phyloP scores from a whole-genome alignment of 2,888 invertebrate genomes.

The Xestia ashworthii region DNA sequence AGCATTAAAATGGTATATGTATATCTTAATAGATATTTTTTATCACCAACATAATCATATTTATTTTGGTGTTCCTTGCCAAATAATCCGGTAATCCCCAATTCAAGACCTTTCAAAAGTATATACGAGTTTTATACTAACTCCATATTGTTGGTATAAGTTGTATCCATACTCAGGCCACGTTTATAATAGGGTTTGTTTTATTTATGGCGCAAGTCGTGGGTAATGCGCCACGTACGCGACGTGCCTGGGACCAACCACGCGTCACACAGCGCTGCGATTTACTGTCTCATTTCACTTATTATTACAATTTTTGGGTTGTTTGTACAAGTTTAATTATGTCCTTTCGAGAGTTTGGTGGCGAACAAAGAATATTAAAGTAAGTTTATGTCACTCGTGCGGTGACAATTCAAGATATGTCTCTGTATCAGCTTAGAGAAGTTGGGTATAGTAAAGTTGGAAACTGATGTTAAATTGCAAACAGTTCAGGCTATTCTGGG shows the following conservation, averaged over 20 bases:
- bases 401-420: not conserved
- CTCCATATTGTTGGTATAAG: constrained; percentile 44
- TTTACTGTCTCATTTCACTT: constrained; percentile 55
- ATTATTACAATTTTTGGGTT: constrained; percentile 47
- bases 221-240: constrained; percentile 48
- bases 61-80: not conserved
- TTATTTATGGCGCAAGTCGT: constrained; percentile 63
- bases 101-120: constrained; percentile 26
- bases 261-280: constrained; percentile 38
- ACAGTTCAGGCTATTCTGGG: not conserved
- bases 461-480: not conserved
- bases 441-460: not conserved
- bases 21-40: not conserved
- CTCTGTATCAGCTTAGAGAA: not conserved
- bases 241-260: constrained; percentile 50
- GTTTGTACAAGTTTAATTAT: constrained; percentile 43
- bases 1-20: not conserved
- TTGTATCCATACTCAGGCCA: constrained; percentile 48
- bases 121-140: constrained; percentile 13
- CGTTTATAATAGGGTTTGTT: constrained; percentile 64
- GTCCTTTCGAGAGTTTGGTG: constrained; percentile 8
- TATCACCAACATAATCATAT: not conserved
- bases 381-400: constrained; percentile 4
- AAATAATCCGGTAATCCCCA: constrained; percentile 26
- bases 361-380: constrained; percentile 19